Base-by-base conservation (phyloP, 2,113 vertebrate species). In the Vimba vimba region DNA sequence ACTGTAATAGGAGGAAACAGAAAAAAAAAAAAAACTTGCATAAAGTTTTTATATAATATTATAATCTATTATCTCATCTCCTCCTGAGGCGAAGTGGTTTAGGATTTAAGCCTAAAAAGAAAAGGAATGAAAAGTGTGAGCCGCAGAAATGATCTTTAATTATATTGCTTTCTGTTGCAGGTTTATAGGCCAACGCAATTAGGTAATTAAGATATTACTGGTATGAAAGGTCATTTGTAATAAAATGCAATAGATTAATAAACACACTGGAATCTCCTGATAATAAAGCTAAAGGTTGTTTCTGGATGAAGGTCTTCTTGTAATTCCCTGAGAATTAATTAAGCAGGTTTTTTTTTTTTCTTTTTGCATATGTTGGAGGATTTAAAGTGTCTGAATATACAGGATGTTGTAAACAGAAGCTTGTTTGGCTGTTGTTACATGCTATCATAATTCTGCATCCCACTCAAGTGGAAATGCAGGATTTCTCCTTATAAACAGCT, bases 251-350 rank as follows among this genome's bases (percentile, higher is more conserved):
- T 55, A 55, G 75, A 77, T 77, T 77, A 77, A 77, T 52, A 77
- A 77, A 23, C 6, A 43, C 13, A 21, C 45, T 57, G 50, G 8
- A 57, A 74, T 86, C 78, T 81, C 77, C 57, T 45, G 66, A 80
- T 85, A 85, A 86, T 80, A 86, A 74, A 74, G 50, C 9, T 69
- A 62, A 86, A 86, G 77, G 78, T 59, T 69, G 66, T 45, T 59
- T 21, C 64, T 59, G 30, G 50, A 57, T 79, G 59, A 85, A 55
- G 74, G 27, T 60, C 33, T 55, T 21, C 0, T 45, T 79, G 39
- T 69, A 21, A 21, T 52, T 85, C 83, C 60, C 27, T 50, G 47
- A 57, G 74, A 77, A 79, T 50, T 52, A 69, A 82, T 81, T 66
- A 81, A n/a, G 8, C 23, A 11, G 8, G 0, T 6, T 27, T 25